These are phyloP conservation scores for Heliconius ismenius DNA, from an alignment of 2,888 invertebrate genomes.

Conservation along the genomic window DNA sequence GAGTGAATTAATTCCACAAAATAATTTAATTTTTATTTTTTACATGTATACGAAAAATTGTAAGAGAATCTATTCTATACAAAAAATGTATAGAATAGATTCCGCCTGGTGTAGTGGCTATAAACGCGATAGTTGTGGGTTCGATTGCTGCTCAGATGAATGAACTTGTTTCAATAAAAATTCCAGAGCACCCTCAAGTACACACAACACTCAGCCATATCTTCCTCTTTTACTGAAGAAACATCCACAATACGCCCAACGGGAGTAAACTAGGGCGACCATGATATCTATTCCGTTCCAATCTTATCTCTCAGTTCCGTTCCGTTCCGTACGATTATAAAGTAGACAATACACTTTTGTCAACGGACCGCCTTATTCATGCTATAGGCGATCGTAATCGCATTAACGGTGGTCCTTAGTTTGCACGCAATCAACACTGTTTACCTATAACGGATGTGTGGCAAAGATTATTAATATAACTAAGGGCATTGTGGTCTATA, in stretches of 20 bases:
- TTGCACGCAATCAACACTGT: constrained; percentile 27
- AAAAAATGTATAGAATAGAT: no score
- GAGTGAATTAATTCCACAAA: no score
- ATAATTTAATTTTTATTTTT: no score
- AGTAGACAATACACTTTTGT: constrained; percentile 55
- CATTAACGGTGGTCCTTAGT: constrained; percentile 28
- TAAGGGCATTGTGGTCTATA: not conserved
- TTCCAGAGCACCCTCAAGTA: not conserved
- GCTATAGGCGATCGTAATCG: constrained; percentile 31
- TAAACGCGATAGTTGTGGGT: not conserved
- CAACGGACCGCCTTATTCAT: constrained; percentile 30
- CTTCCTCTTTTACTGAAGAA: constrained; percentile 49
- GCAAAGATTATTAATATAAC: not conserved
- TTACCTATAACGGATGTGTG: constrained; percentile 12
- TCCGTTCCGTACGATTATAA: constrained; percentile 53
- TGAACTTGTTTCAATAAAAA: not conserved
- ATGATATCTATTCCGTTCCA: constrained; percentile 45
- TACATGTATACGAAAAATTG: no score
- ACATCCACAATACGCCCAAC: constrained; percentile 49
- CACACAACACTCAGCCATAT: constrained; percentile 3
- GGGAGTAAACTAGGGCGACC: constrained; percentile 61
- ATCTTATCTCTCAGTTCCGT: constrained; percentile 54
- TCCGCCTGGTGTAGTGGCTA: no score
- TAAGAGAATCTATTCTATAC: no score
- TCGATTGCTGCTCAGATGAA: not conserved